Conservation (phyloP, 2,888 invertebrate genomes). For the Folsomia manolachei region DNA sequence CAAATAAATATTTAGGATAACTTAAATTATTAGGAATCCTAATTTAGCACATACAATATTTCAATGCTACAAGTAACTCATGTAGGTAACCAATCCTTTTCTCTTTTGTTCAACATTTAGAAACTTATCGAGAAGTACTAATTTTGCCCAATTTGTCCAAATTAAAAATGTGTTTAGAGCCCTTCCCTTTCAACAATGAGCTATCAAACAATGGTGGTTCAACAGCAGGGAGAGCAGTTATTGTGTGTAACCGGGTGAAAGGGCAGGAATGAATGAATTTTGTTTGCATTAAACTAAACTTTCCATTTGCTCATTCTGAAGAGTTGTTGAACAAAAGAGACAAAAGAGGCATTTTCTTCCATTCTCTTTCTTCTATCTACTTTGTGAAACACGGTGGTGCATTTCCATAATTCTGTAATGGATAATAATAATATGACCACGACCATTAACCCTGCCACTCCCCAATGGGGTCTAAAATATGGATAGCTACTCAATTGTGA, state of each 20-base stretch:
- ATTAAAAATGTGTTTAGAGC: too few species aligned
- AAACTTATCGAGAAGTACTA: not conserved
- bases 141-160: not conserved
- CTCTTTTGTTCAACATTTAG: not conserved
- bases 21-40: too few species aligned
- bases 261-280: not conserved
- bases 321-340: not conserved
- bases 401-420: constrained; percentile 1
- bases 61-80: not conserved
- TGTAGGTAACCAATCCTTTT: not conserved
- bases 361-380: not conserved
- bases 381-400: constrained; percentile 10
- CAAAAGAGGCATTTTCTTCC: too few species aligned
- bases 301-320: not conserved
- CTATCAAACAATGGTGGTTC: too few species aligned
- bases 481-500: not conserved
- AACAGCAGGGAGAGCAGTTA: not conserved
- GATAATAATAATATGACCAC: constrained; percentile 3
- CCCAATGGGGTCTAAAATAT: not conserved
- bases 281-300: not conserved
- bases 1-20: not conserved
- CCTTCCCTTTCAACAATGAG: too few species aligned
- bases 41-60: too few species aligned
- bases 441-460: not conserved
- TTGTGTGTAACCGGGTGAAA: not conserved